These are phyloP conservation scores for Danio albolineatus DNA, from an alignment of 2,797 vertebrate genomes.

Conservation along the genomic window DNA sequence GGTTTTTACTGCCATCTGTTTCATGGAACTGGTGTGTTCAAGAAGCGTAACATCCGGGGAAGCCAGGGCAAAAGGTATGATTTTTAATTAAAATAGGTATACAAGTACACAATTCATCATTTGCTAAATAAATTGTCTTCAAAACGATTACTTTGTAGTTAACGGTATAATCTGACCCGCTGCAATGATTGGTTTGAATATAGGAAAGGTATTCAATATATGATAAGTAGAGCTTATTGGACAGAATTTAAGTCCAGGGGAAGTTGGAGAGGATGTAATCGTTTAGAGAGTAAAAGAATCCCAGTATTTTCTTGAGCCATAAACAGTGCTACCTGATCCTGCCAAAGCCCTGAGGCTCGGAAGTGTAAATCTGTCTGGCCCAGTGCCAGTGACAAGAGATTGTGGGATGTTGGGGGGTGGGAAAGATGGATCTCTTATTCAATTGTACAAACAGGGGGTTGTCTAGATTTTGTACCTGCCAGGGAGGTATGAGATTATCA, in stretches of 20 bases:
- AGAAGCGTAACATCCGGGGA: slow-evolving; percentile 56
- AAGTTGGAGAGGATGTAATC: slow-evolving; percentile 61
- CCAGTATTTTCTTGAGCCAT: slow-evolving; percentile 69
- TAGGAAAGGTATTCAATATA: background rate
- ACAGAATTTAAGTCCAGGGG: slow-evolving; percentile 63
- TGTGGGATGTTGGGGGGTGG: slow-evolving; percentile 39
- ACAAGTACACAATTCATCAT: too few relatives aligned
- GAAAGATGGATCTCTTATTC: slow-evolving; percentile 45
- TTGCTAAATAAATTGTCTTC: too few relatives aligned
- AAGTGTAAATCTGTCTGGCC: slow-evolving; percentile 80
- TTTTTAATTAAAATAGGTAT: background rate
- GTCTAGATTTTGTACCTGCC: slow-evolving; percentile 57
- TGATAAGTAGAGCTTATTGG: slow-evolving; percentile 21
- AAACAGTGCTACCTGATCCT: slow-evolving; percentile 75
- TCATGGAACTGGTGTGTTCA: slow-evolving; percentile 57
- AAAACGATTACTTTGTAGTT: too few relatives aligned
- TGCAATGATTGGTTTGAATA: slow-evolving; percentile 11
- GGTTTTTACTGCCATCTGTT: slow-evolving; percentile 68
- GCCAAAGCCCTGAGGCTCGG: slow-evolving; percentile 74
- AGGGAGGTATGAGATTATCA: slow-evolving; percentile 45
- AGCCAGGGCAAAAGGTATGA: slow-evolving; percentile 71
- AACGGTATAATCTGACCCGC: background rate
- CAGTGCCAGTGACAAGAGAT: slow-evolving; percentile 65
- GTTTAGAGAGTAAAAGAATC: slow-evolving; percentile 53
- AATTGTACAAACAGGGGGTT: slow-evolving; percentile 53